Base-by-base conservation (phyloP, 2,888 invertebrate genomes). In the Zeuzera pyrina region DNA sequence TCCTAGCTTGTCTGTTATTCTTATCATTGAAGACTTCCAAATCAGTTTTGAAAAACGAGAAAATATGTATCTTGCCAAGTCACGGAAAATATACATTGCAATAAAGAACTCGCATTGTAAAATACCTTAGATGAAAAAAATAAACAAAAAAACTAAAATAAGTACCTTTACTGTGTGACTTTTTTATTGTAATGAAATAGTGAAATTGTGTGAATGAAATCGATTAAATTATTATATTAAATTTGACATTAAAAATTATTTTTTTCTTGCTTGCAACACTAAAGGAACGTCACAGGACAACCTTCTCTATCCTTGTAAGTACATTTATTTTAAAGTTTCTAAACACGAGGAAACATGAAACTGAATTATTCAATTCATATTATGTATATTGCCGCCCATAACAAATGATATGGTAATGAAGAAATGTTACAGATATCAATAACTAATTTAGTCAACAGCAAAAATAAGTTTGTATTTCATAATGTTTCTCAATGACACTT, bases 221-320 rank as follows among this genome's bases (percentile, higher is more conserved):
- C 25, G 15, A 15, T 32, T 25, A 21, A 39, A 39, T 47, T 45
- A 25, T 11, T 25, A 12, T 12, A 10, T 2, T 25, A 5, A 25
- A 38, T 47, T 41, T 45, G 51, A 49, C 38, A 15, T 15, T 13
- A 4, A 2, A 21, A n/a, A 13, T 31, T n/a, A 11, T 5, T 31
- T 16, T 12, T 11, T 29, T 15, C 30, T 47, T 56, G 12, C 25
- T 25, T 12, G 25, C 25, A 12, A 13, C 25, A 12, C 69, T 50
- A 53, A 73, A 88, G 88, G 87, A 84, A 83, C 86, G 49, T 87
- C 87, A 53, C 86, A 87, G 69, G 87, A 87, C 76, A 87, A 77
- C 74, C 84, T 87, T 62, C 85, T 85, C 45, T 86, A 85, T 66
- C 84, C 86, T 70, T 86, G 87, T 88, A 85, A 88, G 87, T 87